These are phyloP conservation scores for Corythornis leucogaster DNA, from an alignment of 2,797 vertebrate species.

Conservation along the genomic window DNA sequence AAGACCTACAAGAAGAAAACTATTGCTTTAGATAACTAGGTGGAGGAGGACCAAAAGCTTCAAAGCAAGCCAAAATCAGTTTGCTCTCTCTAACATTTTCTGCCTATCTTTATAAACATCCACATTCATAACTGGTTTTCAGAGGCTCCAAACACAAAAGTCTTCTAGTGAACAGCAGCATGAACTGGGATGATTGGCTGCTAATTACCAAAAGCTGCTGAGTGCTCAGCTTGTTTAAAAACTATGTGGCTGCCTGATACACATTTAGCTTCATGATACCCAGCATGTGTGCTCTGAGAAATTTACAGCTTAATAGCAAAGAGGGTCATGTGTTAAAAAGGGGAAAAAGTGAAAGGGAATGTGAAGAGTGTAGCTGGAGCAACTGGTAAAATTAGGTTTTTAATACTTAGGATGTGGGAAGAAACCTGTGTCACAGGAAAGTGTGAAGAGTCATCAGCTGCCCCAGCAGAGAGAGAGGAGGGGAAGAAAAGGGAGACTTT, in stretches of 20 bases:
- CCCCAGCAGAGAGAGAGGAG: neutral
- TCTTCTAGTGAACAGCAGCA: neutral
- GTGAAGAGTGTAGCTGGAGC: neutral
- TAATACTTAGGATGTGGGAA: neutral
- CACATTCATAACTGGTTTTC: neutral
- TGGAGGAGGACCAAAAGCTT: neutral
- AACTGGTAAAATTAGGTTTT: neutral
- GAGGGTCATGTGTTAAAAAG: neutral
- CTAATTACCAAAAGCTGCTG: neutral
- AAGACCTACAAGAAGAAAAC: constrained; percentile 28
- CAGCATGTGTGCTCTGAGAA: neutral
- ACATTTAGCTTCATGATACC: neutral
- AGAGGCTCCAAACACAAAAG: neutral
- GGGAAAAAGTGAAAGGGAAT: neutral
- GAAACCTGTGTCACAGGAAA: neutral
- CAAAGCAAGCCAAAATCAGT: neutral
- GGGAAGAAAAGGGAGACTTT: neutral
- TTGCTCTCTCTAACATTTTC: too few relatives aligned
- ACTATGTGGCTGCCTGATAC: neutral
- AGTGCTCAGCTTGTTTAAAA: neutral
- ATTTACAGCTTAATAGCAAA: neutral
- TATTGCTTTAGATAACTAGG: neutral
- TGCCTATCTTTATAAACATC: neutral
- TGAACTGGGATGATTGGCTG: neutral
- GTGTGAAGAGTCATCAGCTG: neutral